phyloP scores from a whole-genome alignment of 2,113 vertebrate species.

The Lucifuga dentata region DNA sequence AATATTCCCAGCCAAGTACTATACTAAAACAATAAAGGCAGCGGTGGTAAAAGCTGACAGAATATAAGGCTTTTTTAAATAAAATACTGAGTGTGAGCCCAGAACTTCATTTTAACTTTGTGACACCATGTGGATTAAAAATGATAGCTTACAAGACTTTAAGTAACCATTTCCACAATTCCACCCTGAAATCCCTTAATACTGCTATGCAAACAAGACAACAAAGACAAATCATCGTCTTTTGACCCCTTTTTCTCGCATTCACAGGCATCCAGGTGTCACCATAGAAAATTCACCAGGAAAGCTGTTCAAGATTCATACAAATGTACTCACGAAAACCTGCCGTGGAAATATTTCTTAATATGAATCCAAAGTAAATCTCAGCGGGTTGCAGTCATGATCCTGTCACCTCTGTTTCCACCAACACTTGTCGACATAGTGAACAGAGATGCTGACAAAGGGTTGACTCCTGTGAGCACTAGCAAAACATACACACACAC shows the following conservation, averaged over 20 bases:
- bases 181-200: too few relatives aligned
- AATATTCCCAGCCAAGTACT: conserved; percentile 54
- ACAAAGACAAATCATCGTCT: too few relatives aligned
- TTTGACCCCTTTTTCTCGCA: too few relatives aligned
- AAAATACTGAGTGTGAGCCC: conserved; percentile 29
- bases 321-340: conserved; percentile 1
- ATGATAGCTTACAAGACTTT: conserved; percentile 20
- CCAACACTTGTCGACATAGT: conserved; percentile 64
- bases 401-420: conserved; percentile 60
- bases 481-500: conserved; percentile 35
- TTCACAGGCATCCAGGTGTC: conserved; percentile 37
- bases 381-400: conserved; percentile 43
- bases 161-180: too few relatives aligned
- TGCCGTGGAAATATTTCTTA: conserved; percentile 6
- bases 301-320: conserved; percentile 26
- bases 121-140: conserved; percentile 27
- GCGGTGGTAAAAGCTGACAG: background rate
- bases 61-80: conserved; percentile 3
- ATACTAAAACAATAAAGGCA: conserved; percentile 53
- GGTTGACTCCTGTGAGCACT: conserved; percentile 60
- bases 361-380: conserved; percentile 41
- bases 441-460: conserved; percentile 67
- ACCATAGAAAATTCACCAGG: conserved; percentile 25
- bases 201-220: too few relatives aligned
- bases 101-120: conserved; percentile 34